Evolutionary conservation across 2,888 invertebrate genomes (phyloP), one percentile per base, ranked within the genome.

Genomic region (Pachycephus smyrnensis): DNA sequence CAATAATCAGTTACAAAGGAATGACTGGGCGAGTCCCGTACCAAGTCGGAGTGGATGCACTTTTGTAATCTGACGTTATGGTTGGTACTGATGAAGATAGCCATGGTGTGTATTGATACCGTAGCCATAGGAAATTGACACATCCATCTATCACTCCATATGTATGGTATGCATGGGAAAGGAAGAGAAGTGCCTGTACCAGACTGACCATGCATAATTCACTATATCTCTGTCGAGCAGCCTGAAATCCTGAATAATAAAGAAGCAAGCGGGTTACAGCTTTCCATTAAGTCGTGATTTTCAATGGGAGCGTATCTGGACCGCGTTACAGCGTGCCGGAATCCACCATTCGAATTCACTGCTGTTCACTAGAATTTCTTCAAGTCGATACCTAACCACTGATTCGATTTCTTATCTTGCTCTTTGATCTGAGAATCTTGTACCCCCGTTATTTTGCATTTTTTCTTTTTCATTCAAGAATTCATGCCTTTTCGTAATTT

Each of bases 121-220:
- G 82, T 75, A 81, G 82, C 80, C 80, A 85, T 83, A 87, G 85
- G 84, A 86, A 88, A 88, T 89, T 89, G 88, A 89, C 88, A 87
- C 86, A 85, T 88, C 84, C 86, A 89, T 89, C 87, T 86, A 89
- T 89, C 89, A 88, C 84, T 82, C 82, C 82, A 79, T 82, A 79
- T 75, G 75, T 11, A 69, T 75, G 75, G 55, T 83, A 82, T 82
- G 84, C 82, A 82, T 80, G 82, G 86, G 78, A 77, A 69, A 33
- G 40, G 33, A 55, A 74, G 40, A 33, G 40, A 33, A 30, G 71
- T 32, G 71, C 71, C 40, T 30, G 31, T 80, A 82, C 82, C 81
- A 81, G 81, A 86, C 86, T 86, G 85, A 85, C 86, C 88, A 88
- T 88, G 89, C 89, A 89, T 89, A 89, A 89, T 89, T 89, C 88